Evolutionary conservation across 2,113 vertebrate genomes (phyloP).

Genomic region (Lamprotornis superbus): DNA sequence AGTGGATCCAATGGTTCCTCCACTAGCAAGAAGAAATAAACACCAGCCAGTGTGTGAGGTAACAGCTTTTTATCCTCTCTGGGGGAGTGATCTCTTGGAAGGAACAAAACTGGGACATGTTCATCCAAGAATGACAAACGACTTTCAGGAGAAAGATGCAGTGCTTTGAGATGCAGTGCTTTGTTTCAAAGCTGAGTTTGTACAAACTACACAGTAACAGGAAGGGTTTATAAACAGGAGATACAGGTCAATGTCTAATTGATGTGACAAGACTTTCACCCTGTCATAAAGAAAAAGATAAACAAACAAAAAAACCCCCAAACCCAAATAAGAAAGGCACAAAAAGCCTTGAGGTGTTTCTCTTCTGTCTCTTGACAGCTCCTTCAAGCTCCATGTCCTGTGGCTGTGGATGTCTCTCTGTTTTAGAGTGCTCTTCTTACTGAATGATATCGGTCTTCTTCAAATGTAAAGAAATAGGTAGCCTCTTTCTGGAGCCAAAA

Average conservation of each 20-base stretch:
- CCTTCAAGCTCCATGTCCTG: neutral
- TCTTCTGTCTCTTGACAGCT: neutral
- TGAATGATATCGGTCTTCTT: neutral
- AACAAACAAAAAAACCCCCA: neutral
- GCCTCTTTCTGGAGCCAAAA: neutral
- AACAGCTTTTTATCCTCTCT: neutral
- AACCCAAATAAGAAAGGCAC: neutral
- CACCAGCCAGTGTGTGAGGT: neutral
- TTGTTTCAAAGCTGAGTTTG: neutral
- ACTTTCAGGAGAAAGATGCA: neutral
- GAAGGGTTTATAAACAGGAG: neutral
- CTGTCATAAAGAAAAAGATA: neutral
- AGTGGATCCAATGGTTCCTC: neutral
- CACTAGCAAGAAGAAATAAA: neutral
- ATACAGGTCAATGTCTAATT: neutral
- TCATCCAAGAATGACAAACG: neutral
- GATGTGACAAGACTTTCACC: neutral
- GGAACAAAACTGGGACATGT: neutral
- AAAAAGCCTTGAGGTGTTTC: neutral
- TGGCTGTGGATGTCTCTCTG: neutral
- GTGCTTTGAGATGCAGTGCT: neutral
- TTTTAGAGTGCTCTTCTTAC: neutral
- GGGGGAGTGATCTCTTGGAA: neutral
- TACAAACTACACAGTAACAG: neutral
- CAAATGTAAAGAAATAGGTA: neutral